A percentile compares a stretch with the other conserved stretches of the same genome.
Conservation (phyloP, 2,113 vertebrate species). For the Scomber scombrus region DNA sequence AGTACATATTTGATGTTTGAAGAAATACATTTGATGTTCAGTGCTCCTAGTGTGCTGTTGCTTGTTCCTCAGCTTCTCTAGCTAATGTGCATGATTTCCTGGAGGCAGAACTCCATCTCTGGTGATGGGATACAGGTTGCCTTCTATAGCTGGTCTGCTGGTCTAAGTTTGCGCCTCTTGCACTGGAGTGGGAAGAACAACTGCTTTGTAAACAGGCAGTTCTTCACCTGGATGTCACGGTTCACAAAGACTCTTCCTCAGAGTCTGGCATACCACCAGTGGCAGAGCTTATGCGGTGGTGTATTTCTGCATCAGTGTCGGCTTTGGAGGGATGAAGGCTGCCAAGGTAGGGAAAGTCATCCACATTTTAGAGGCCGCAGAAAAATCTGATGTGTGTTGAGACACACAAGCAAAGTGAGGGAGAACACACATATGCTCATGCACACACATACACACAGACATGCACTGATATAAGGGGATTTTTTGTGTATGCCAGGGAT, state of each 20-base stretch:
- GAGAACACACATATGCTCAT: constrained; percentile 3
- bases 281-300: constrained; percentile 65
- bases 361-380: constrained; percentile 52
- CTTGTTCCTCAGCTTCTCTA: constrained; percentile 13
- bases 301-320: constrained; percentile 75
- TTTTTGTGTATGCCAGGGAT: constrained; percentile 40
- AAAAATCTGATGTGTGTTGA: constrained; percentile 56
- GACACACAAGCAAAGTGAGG: constrained; percentile 42
- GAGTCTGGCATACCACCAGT: constrained; percentile 69
- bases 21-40: neutral
- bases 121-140: constrained; percentile 43
- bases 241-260: constrained; percentile 73
- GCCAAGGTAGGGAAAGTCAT: constrained; percentile 73
- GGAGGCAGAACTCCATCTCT: constrained; percentile 50
- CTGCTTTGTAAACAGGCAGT: constrained; percentile 76
- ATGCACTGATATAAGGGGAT: constrained; percentile 3
- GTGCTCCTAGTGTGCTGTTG: neutral
- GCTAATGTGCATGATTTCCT: constrained; percentile 45
- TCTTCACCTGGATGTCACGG: constrained; percentile 79
- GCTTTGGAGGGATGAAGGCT: constrained; percentile 73
- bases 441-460: neutral
- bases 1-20: neutral
- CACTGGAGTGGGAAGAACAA: constrained; percentile 73
- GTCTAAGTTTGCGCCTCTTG: constrained; percentile 51
- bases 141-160: constrained; percentile 40